Evolutionary conservation across 2,888 invertebrate genomes (phyloP).

Genomic region (Rhimphoctona megacephalus): DNA sequence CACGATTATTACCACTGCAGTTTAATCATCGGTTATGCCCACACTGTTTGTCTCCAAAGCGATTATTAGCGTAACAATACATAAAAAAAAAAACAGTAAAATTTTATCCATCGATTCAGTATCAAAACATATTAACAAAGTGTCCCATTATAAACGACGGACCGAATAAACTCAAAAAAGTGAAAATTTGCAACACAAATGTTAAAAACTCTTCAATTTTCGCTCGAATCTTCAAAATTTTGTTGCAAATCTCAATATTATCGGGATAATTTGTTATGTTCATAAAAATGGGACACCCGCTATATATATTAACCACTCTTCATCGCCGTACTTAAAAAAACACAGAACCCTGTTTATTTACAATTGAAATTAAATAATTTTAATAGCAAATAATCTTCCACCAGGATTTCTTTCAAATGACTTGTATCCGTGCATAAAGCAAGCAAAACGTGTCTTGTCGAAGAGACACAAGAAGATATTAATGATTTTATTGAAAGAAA

Average conservation of each 20-base stretch:
- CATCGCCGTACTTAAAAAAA: slow-evolving; percentile 49
- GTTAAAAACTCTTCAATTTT: neutral
- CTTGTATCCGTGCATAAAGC: neutral
- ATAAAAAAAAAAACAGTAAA: slow-evolving; percentile 31
- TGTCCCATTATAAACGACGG: neutral
- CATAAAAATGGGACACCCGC: slow-evolving; percentile 13
- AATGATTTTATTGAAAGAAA: slow-evolving; percentile 35
- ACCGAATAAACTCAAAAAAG: neutral
- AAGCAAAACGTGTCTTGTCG: slow-evolving; percentile 25
- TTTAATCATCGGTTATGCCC: slow-evolving; percentile 64
- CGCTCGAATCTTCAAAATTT: neutral
- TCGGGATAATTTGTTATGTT: neutral
- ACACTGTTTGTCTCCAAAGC: slow-evolving; percentile 51
- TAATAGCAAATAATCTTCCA: slow-evolving; percentile 39
- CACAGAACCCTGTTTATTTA: slow-evolving; percentile 67
- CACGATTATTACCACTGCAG: slow-evolving; percentile 68
- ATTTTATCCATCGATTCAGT: slow-evolving; percentile 43
- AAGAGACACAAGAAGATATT: slow-evolving; percentile 37
- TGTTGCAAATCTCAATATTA: neutral
- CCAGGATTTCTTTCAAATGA: slow-evolving; percentile 20
- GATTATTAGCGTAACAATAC: slow-evolving; percentile 61
- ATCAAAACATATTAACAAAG: slow-evolving; percentile 6
- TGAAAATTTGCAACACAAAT: neutral
- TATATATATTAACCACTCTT: slow-evolving; percentile 32
- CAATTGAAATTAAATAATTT: slow-evolving; percentile 64